Percentiles rank a stretch among this genome's conserved stretches.
These are phyloP conservation scores for Pyrrhosoma nymphula DNA, from an alignment of 2,888 invertebrate genomes.

Conservation along the genomic window DNA sequence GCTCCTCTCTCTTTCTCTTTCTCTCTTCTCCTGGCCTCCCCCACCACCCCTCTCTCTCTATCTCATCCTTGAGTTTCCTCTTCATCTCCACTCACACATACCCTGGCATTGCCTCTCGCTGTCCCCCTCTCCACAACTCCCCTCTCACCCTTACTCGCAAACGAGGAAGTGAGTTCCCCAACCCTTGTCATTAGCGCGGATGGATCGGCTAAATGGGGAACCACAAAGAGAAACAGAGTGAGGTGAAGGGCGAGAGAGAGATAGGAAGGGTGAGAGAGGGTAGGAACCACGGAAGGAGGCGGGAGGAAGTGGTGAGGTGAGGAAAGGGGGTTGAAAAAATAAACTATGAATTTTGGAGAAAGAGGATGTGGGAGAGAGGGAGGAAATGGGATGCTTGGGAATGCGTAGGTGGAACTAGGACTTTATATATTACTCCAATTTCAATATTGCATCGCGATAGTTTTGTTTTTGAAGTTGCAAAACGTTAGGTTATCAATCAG, in stretches of 20 bases:
- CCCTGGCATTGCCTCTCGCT: neutral
- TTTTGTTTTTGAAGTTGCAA: too few relatives aligned
- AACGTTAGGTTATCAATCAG: too few relatives aligned
- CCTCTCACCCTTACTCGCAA: neutral
- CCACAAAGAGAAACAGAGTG: constrained; percentile 51
- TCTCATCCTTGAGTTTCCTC: neutral
- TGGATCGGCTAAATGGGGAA: constrained; percentile 56
- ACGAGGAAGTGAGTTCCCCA: neutral
- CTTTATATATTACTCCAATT: too few relatives aligned
- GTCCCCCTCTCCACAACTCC: neutral
- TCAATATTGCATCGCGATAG: too few relatives aligned
- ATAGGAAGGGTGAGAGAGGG: neutral
- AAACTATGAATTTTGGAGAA: neutral
- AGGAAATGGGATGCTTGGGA: neutral
- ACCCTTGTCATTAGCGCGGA: constrained; percentile 61
- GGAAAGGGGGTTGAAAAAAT: neutral
- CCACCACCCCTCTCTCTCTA: too few relatives aligned
- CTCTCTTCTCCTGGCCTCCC: too few relatives aligned
- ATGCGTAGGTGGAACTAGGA: neutral
- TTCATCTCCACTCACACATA: neutral
- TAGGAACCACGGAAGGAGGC: neutral
- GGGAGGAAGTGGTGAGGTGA: neutral
- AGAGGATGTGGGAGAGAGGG: neutral
- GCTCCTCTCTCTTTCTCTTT: too few relatives aligned
- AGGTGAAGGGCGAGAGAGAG: neutral